phyloP scores from a whole-genome alignment of 1,140 invertebrate genomes.

The Oppia nitens region DNA sequence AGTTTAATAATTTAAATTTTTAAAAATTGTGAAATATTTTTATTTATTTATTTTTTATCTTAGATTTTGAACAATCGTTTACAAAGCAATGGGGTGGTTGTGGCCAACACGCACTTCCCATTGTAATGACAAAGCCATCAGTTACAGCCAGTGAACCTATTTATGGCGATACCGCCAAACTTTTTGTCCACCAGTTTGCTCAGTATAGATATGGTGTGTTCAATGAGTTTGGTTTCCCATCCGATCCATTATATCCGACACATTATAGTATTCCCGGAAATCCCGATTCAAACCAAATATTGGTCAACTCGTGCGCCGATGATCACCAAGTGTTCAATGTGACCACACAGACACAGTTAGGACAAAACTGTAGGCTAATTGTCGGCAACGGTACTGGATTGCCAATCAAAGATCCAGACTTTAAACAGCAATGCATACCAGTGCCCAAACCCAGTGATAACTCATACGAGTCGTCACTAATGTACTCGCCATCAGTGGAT shows the following conservation, averaged over 20 bases:
- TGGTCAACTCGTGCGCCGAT: conserved; percentile 16
- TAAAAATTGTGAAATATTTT: no score
- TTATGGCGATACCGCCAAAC: conserved; percentile 26
- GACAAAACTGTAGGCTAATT: conserved; percentile 7
- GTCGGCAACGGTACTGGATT: conserved; percentile 4
- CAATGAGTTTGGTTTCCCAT: conserved; percentile 42
- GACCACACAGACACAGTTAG: neutral
- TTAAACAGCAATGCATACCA: conserved; percentile 14
- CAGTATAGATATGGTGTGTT: conserved; percentile 51
- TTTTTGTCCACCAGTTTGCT: conserved; percentile 43
- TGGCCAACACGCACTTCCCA: conserved; percentile 5
- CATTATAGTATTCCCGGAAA: conserved; percentile 20
- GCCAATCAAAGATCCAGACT: conserved; percentile 6
- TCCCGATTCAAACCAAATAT: conserved; percentile 2
- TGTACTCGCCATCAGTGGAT: conserved; percentile 14
- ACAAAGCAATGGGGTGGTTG: conserved; percentile 9
- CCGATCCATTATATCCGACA: conserved; percentile 39
- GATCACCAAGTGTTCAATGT: conserved; percentile 14
- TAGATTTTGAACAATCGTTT: neutral
- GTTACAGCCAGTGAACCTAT: neutral
- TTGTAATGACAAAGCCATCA: neutral
- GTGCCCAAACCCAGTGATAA: conserved; percentile 7
- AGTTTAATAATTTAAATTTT: no score
- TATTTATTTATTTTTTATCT: no score
- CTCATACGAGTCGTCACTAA: conserved; percentile 15